These are phyloP conservation scores for Papilio polytes DNA, from an alignment of 1,140 invertebrate genomes.

Conservation along the genomic window DNA sequence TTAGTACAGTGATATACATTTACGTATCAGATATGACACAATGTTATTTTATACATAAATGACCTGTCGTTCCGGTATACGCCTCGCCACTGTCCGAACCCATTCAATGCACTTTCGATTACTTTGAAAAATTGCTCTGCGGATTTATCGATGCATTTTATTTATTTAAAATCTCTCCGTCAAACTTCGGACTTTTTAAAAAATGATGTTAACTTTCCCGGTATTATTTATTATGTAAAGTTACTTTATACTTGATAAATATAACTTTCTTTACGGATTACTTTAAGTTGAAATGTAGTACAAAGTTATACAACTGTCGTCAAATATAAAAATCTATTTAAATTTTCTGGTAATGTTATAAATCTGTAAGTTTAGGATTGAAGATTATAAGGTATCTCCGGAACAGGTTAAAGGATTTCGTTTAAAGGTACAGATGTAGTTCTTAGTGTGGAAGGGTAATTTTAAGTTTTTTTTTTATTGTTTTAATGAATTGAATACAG, in stretches of 20 bases:
- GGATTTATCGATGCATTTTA: neutral
- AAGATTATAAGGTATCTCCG: no score
- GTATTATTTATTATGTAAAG: neutral
- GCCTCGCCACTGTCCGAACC: neutral
- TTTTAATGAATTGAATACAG: no score
- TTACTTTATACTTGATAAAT: neutral
- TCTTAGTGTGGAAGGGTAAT: no score
- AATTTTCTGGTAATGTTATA: no score
- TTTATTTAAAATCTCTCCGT: neutral
- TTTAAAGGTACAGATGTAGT: no score
- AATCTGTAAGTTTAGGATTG: no score
- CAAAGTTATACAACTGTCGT: neutral
- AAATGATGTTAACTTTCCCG: neutral
- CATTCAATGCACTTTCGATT: constrained; percentile 6
- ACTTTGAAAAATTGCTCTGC: neutral
- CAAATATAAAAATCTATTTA: no score
- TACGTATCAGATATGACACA: neutral
- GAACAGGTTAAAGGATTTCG: no score
- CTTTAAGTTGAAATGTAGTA: neutral
- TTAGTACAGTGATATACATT: neutral
- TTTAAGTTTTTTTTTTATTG: no score
- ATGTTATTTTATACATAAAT: neutral
- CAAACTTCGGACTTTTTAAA: neutral
- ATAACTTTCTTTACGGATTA: neutral
- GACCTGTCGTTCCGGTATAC: neutral